Percentiles rank a stretch among this genome's conserved stretches.
phyloP scores from a whole-genome alignment of 1,140 invertebrate species.

The Zaprionus capensis region DNA sequence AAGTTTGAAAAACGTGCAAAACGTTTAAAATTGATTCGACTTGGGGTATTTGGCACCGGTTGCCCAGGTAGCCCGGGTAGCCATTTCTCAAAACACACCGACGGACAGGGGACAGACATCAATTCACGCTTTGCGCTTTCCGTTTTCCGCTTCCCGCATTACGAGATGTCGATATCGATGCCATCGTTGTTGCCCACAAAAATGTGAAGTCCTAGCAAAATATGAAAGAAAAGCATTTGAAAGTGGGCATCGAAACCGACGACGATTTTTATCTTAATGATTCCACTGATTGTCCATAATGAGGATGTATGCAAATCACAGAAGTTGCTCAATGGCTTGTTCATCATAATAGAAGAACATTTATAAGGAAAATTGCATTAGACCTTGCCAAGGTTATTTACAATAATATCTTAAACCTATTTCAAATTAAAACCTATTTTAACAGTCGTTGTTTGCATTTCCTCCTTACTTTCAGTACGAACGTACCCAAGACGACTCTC shows the following conservation, averaged over 20 bases:
- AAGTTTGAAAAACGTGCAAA: constrained; percentile 53
- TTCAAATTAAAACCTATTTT: too few species aligned
- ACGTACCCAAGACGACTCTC: too few species aligned
- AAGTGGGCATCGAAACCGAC: not conserved
- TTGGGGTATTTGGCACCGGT: constrained; percentile 26
- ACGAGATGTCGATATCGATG: constrained; percentile 8
- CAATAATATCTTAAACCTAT: too few species aligned
- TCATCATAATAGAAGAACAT: not conserved
- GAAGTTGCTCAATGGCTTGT: not conserved
- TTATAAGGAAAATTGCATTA: not conserved
- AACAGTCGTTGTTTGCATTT: too few species aligned
- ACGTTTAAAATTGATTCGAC: constrained; percentile 54
- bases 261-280: constrained; percentile 1
- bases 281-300: not conserved
- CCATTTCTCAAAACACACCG: constrained; percentile 32
- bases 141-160: not conserved
- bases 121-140: constrained; percentile 1
- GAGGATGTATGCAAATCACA: constrained; percentile 1
- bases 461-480: too few species aligned
- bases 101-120: constrained; percentile 7
- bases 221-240: constrained; percentile 19
- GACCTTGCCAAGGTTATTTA: too few species aligned
- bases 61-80: constrained; percentile 18
- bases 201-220: not conserved
- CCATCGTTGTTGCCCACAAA: not conserved